Base-by-base conservation (phyloP, 1,140 invertebrate genomes). In the Pseudomyrmex sp. region DNA sequence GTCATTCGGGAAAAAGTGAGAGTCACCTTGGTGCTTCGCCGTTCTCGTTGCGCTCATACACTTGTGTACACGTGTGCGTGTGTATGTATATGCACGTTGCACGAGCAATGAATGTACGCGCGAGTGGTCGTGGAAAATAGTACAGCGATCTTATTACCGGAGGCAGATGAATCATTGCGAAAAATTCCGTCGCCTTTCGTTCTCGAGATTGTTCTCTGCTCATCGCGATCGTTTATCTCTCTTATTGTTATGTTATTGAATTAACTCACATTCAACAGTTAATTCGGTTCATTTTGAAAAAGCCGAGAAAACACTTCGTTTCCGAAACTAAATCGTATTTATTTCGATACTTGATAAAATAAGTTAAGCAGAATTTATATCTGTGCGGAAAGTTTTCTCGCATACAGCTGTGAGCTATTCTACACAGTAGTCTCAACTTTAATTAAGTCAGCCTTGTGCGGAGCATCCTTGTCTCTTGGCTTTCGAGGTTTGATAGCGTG, bases 1-100 rank as follows among this genome's bases (percentile, higher is more conserved):
- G 85, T 79, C 85, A 75, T 73, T 85, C 48, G 72, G 84, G 83
- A 88, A 88, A 88, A 88, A 88, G 87, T 88, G 87, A 88, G 83
- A 88, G 87, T 88, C 85, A 88, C 86, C 86, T 88, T 88, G 87
- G 69, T 35, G 48, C 76, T 83, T 20, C 66, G 76, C 44, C 46
- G 76, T 70, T 66, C 76, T 72, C 76, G 76, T 79, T 79, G 52
- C 52, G 35, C 35, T 35, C 35, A 7, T 35, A 52, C 48, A 35
- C 54, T 2, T 46, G 15, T 18, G 50, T 23, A 5, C 35, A 48
- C 8, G 61, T 59, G 54, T 50, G 18, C 7, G n/a, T 12, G 15
- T 26, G n/a, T 46, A 52, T 18, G 15, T 35, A 46, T 35, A n/a
- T 10, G 44, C 12, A 26, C 12, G 9, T 46, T 8, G 61, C 52